Base-by-base conservation (phyloP, 2,888 invertebrate species). In the Hofmannophila pseudospretella region DNA sequence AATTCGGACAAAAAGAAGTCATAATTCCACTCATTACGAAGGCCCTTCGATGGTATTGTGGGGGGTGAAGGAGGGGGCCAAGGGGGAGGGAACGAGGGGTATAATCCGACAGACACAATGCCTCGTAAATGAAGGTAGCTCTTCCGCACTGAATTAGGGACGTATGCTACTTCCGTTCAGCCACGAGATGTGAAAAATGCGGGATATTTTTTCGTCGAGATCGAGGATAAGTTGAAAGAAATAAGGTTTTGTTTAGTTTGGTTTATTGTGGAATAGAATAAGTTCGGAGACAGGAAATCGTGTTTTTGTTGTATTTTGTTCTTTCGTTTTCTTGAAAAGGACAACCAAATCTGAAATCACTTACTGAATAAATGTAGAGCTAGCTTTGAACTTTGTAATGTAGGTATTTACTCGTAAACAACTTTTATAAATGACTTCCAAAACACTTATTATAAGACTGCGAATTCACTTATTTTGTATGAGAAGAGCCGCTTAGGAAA, bases 21-120 rank as follows among this genome's bases (percentile, higher is more conserved):
- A 67, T 76, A 78, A 78, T 75, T 72, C 75, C 72, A 55, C 78
- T 76, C 68, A 69, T 71, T 75, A 69, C 54, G 58, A 19, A 10
- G 56, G 50, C 56, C 54, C 46, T 41, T 31, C 41, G 45, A 49
- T 55, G 54, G 56, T 59, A 20, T 20, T 20, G 20, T 20, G 55
- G 52, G 48, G 42, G 36, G 25, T 25, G 8, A 28, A 3, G 20
- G 14, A 16, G n/a, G 27, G 14, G 8, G 4, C n/a, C n/a, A 7
- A 7, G 7, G 12, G 20, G 27, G 22, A 31, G 27, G 22, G 41
- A 42, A 40, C 42, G 44, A 51, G 57, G 59, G 56, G 45, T 47
- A 58, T 76, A 71, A 77, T 73, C 75, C 67, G 51, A 51, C 54
- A 65, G 64, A 66, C 66, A 73, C 73, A 72, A 72, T 72, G 55